Conservation (phyloP, 2,113 vertebrate species). For the Tychaedon coryphoeus region DNA sequence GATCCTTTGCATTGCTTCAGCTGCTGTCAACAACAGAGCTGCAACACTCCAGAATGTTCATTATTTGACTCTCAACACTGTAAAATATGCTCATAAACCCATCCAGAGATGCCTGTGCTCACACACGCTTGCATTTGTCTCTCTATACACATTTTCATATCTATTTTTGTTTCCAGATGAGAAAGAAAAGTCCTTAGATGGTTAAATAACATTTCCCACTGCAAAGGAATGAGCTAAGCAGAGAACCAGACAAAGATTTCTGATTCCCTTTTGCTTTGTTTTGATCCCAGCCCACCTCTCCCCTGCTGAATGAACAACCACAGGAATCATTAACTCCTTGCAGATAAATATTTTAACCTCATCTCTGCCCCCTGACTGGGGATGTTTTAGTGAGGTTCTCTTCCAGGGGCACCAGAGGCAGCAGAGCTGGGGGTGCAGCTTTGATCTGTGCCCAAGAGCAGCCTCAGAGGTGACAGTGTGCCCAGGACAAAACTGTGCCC, state of each 20-base stretch:
- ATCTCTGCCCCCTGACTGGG: not conserved
- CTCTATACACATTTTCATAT: too few species aligned
- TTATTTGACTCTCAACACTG: not conserved
- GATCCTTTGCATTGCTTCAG: not conserved
- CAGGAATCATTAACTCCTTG: not conserved
- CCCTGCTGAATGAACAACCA: not conserved
- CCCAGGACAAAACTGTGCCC: not conserved
- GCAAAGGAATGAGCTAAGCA: not conserved
- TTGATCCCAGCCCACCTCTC: not conserved
- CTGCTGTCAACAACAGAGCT: not conserved
- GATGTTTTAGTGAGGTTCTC: not conserved
- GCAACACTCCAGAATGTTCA: not conserved
- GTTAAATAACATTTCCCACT: not conserved
- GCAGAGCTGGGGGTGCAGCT: not conserved
- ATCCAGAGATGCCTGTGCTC: not conserved
- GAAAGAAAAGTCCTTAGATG: not conserved
- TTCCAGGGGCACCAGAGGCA: fast-evolving
- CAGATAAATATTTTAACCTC: not conserved
- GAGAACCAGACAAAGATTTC: not conserved
- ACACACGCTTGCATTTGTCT: not conserved
- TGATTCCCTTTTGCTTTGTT: not conserved
- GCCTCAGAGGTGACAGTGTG: not conserved
- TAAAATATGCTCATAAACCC: not conserved
- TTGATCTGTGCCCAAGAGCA: not conserved
- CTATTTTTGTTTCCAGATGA: not conserved